These are phyloP conservation scores for Coelinius sp. DNA, from an alignment of 2,888 invertebrate species.

Conservation along the genomic window DNA sequence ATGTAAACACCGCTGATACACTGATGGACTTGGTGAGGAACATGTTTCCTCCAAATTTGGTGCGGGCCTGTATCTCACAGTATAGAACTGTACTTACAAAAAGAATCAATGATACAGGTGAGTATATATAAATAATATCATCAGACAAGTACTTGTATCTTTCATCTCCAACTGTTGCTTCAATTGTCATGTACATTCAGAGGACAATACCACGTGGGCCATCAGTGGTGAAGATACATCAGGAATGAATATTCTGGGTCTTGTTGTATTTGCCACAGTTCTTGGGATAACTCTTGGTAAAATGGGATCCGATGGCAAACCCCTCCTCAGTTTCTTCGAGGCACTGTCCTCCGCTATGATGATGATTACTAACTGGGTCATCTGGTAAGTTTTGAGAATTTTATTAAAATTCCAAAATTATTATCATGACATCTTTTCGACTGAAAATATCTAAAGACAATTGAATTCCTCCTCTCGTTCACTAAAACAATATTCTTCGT, in stretches of 20 bases:
- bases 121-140: too few relatives aligned
- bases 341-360: constrained; percentile 94
- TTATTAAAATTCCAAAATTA: too few relatives aligned
- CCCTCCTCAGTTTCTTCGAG: constrained; percentile 88
- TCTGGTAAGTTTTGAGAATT: constrained; percentile 78
- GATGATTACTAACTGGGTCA: constrained; percentile 96
- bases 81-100: constrained; percentile 73
- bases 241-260: constrained; percentile 87
- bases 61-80: constrained; percentile 86
- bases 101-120: constrained; percentile 61
- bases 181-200: constrained; percentile 35
- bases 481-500: not conserved
- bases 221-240: constrained; percentile 80
- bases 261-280: constrained; percentile 88
- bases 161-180: not conserved
- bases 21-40: constrained; percentile 94
- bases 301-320: constrained; percentile 86
- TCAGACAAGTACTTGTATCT: too few relatives aligned
- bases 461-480: too few relatives aligned
- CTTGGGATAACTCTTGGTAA: constrained; percentile 92
- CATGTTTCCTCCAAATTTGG: constrained; percentile 92
- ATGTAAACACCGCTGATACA: constrained; percentile 89
- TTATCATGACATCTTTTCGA: too few relatives aligned
- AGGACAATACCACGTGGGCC: constrained; percentile 73
- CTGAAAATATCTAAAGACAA: too few relatives aligned